Evolutionary conservation across 2,113 vertebrate genomes (phyloP).

Genomic region (Saguinus imperator): DNA sequence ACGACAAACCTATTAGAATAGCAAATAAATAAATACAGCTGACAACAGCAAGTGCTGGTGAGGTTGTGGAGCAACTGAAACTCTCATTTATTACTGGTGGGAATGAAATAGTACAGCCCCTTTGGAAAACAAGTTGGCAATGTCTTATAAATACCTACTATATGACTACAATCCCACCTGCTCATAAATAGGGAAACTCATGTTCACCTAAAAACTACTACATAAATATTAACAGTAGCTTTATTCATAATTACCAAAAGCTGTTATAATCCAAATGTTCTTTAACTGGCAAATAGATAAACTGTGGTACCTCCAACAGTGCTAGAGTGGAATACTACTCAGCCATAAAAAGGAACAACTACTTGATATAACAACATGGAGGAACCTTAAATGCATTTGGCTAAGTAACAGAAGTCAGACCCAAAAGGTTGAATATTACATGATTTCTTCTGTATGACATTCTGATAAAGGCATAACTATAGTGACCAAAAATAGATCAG

Average conservation of each 20-base stretch:
- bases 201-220: background rate
- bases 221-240: background rate
- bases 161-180: background rate
- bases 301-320: background rate
- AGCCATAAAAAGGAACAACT: background rate
- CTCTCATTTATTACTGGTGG: background rate
- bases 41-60: background rate
- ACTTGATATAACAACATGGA: accelerated
- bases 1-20: background rate
- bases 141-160: background rate
- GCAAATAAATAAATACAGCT: background rate
- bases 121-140: background rate
- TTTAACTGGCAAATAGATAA: background rate
- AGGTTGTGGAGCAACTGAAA: background rate
- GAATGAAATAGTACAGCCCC: background rate
- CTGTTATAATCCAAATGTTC: background rate
- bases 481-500: background rate
- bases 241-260: background rate
- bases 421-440: background rate
- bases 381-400: background rate
- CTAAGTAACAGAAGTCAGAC: background rate
- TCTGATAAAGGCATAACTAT: background rate
- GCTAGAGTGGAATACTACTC: background rate
- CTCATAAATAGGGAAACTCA: background rate
- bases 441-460: background rate